Conservation (phyloP, 1,140 invertebrate species). For the Drosophila jambulina region DNA sequence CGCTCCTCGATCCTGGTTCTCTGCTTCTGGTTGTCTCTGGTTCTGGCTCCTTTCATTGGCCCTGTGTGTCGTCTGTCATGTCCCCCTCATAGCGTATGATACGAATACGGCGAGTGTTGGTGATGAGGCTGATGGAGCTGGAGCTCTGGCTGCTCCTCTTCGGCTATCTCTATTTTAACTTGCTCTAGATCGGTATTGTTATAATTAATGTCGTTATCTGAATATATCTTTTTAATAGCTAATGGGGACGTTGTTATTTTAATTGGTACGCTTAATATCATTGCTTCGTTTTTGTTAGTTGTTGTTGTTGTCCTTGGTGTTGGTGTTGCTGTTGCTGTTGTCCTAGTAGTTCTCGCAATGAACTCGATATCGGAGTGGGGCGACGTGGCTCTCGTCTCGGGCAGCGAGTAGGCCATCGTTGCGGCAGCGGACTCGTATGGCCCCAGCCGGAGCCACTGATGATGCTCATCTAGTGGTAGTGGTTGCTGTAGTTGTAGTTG, state of each 20-base stretch:
- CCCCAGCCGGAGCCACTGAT: conserved; percentile 22
- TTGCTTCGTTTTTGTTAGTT: conserved; percentile 62
- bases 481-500: conserved; percentile 13
- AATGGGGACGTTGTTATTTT: conserved; percentile 62
- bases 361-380: conserved; percentile 61
- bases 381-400: conserved; percentile 63
- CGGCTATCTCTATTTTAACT: conserved; percentile 17
- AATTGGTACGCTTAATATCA: conserved; percentile 75
- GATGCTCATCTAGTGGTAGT: conserved; percentile 16
- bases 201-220: conserved; percentile 73
- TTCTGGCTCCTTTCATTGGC: conserved; percentile 6
- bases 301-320: conserved; percentile 20
- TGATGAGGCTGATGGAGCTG: conserved; percentile 20
- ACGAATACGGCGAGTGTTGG: conserved; percentile 60
- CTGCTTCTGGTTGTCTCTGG: conserved; percentile 18
- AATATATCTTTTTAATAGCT: conserved; percentile 71
- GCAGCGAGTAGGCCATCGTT: conserved; percentile 56
- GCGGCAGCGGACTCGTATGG: conserved; percentile 6
- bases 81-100: conserved; percentile 64
- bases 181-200: conserved; percentile 42
- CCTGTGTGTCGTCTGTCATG: not conserved
- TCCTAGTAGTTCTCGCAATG: conserved; percentile 11
- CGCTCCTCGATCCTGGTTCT: conserved; percentile 3
- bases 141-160: conserved; percentile 18
- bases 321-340: conserved; percentile 14